Evolutionary conservation across 2,888 invertebrate species (phyloP).

Genomic region (Patella ulyssiponensis): DNA sequence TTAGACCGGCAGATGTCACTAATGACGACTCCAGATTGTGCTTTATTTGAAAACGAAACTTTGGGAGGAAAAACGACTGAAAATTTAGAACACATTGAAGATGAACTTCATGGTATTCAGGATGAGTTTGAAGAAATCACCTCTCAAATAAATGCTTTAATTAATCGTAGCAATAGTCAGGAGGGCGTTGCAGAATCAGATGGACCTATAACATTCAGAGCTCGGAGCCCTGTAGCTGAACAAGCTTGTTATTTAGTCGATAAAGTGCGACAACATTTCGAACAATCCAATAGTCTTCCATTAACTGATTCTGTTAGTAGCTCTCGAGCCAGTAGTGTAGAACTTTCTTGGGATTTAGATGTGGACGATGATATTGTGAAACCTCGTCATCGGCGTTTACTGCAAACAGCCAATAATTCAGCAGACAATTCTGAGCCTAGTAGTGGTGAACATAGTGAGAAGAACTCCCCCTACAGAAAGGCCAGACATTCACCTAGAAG

Average conservation of each 20-base stretch:
- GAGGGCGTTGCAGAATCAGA: constrained; percentile 7
- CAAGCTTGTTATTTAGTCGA: constrained; percentile 36
- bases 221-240: constrained; percentile 27
- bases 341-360: constrained; percentile 58
- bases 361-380: constrained; percentile 33
- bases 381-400: constrained; percentile 2
- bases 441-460: constrained; percentile 7
- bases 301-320: constrained; percentile 38
- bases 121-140: constrained; percentile 60
- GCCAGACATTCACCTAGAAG: neutral
- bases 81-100: constrained; percentile 51
- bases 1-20: constrained; percentile 46
- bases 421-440: neutral
- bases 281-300: constrained; percentile 38
- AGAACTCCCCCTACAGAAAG: constrained; percentile 1
- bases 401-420: neutral
- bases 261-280: constrained; percentile 38
- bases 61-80: constrained; percentile 43
- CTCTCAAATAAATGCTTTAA: constrained; percentile 55
- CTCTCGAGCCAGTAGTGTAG: constrained; percentile 47
- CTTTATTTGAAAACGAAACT: constrained; percentile 43
- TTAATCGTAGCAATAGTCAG: constrained; percentile 31
- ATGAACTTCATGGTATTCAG: constrained; percentile 58
- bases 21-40: constrained; percentile 47
- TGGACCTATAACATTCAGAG: constrained; percentile 15